Conservation (phyloP, 1,140 invertebrate species). For the Euborellia annulipes region DNA sequence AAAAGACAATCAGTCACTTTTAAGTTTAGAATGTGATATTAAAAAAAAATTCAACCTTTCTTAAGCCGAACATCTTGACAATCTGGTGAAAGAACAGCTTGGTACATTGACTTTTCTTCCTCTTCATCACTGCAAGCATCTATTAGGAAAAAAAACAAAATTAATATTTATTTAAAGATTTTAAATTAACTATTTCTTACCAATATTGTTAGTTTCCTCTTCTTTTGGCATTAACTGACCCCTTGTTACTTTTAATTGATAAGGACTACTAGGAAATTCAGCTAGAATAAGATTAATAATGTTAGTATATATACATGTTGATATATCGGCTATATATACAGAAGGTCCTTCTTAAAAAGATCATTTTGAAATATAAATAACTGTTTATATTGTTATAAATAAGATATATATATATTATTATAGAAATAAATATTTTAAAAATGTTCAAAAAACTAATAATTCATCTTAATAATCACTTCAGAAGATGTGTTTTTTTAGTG, state of each 20-base stretch:
- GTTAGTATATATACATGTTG: neutral
- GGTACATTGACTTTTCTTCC: constrained; percentile 20
- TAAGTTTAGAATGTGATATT: too few species aligned
- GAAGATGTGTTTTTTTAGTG: too few species aligned
- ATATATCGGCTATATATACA: too few species aligned
- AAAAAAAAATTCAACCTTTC: too few species aligned
- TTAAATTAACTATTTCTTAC: neutral
- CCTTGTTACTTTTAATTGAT: constrained; percentile 10
- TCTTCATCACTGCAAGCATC: constrained; percentile 13
- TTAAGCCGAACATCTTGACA: constrained; percentile 19
- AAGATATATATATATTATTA: neutral
- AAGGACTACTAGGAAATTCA: constrained; percentile 17
- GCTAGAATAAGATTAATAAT: constrained; percentile 8
- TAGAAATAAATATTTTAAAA: neutral
- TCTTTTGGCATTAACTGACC: neutral
- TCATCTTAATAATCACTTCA: too few species aligned
- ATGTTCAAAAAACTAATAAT: neutral
- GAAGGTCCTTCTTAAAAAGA: neutral
- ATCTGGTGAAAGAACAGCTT: constrained; percentile 19
- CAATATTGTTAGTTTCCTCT: neutral
- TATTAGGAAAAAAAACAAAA: neutral
- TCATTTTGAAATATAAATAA: neutral
- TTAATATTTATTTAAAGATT: neutral
- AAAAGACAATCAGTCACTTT: too few species aligned
- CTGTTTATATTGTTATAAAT: neutral